phyloP scores from a whole-genome alignment of 2,113 vertebrate species.

The Leiothrix lutea region DNA sequence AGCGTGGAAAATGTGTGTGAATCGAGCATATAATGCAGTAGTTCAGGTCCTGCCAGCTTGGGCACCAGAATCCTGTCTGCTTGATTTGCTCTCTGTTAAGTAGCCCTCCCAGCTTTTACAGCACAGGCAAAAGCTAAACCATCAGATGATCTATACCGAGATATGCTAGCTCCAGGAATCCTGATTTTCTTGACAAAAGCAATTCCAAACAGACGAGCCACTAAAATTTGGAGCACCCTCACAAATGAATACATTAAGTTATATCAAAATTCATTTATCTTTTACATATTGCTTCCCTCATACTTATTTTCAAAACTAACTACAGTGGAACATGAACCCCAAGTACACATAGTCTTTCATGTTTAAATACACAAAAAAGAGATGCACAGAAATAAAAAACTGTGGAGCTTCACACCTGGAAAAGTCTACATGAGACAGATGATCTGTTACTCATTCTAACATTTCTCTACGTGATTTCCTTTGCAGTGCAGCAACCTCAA shows the following conservation, averaged over 20 bases:
- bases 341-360: background rate
- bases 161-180: background rate
- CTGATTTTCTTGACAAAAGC: background rate
- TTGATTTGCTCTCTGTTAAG: background rate
- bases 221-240: background rate
- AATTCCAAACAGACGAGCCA: background rate
- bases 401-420: background rate
- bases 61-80: background rate
- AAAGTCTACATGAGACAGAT: background rate
- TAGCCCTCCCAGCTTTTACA: background rate
- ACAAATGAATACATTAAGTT: background rate
- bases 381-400: background rate
- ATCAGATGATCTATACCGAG: background rate
- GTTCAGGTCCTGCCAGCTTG: background rate
- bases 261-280: background rate
- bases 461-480: background rate
- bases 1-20: background rate
- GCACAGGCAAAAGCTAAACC: background rate
- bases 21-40: background rate
- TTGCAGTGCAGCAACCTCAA: background rate
- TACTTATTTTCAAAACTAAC: background rate
- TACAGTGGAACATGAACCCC: background rate
- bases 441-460: background rate
- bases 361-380: background rate
- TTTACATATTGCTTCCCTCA: background rate